phyloP scores from a whole-genome alignment of 2,888 invertebrate species.

The Mesopsocus fuscifrons region DNA sequence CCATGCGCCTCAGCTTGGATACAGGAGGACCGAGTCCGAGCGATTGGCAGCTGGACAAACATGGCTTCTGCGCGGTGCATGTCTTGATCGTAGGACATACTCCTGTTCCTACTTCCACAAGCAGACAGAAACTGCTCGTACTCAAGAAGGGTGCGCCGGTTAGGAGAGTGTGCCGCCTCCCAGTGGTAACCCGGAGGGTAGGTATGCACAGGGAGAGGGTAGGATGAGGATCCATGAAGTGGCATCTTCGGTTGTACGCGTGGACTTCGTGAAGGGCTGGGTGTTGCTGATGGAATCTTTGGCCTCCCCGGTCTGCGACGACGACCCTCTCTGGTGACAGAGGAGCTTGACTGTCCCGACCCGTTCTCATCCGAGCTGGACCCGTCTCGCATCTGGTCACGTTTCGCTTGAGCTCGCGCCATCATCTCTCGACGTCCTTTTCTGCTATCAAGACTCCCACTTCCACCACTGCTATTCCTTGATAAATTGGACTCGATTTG shows the following conservation, averaged over 20 bases:
- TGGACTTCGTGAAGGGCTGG: conserved; percentile 19
- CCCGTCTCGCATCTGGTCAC: conserved; percentile 36
- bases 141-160: conserved; percentile 1
- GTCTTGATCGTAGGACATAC: conserved; percentile 5
- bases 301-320: conserved; percentile 37
- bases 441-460: conserved; percentile 33
- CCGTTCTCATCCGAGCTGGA: conserved; percentile 51
- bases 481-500: conserved; percentile 17
- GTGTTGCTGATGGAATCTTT: conserved; percentile 17
- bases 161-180: conserved; percentile 11
- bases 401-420: conserved; percentile 44
- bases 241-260: conserved; percentile 15
- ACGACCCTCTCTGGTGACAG: conserved; percentile 37
- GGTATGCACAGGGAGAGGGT: conserved; percentile 9
- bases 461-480: conserved; percentile 21
- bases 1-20: not conserved
- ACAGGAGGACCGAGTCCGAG: conserved; percentile 26
- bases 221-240: conserved; percentile 15
- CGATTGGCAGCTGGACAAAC: conserved; percentile 33
- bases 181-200: conserved; percentile 11
- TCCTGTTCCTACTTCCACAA: conserved; percentile 1
- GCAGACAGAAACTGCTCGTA: conserved; percentile 9
- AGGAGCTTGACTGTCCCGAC: conserved; percentile 28
- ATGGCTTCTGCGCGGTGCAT: conserved; percentile 23
- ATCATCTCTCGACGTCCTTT: conserved; percentile 40